Conservation (phyloP, 1,140 invertebrate genomes). For the Conopomorpha cramerella region DNA sequence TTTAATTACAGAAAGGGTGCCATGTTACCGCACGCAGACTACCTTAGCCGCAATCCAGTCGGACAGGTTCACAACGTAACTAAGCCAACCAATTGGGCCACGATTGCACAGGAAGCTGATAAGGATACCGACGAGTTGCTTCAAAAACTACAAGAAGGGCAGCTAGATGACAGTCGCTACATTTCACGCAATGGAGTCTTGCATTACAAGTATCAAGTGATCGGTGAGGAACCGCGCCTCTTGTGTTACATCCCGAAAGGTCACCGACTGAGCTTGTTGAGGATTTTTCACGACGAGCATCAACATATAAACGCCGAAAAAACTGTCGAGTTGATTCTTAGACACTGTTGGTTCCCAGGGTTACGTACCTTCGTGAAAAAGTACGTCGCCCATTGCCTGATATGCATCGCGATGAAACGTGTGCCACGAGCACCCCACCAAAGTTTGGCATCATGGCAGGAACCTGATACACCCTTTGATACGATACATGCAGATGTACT, state of each 20-base stretch:
- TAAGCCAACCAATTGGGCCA: neutral
- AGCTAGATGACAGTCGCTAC: neutral
- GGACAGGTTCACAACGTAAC: constrained; percentile 10
- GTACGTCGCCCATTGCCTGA: neutral
- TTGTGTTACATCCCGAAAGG: neutral
- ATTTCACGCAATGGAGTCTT: neutral
- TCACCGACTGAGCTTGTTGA: neutral
- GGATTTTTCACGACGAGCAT: constrained; percentile 4
- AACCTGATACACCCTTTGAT: neutral
- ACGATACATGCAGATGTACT: neutral
- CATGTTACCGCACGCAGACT: constrained; percentile 16
- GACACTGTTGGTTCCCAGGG: neutral
- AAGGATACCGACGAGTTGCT: neutral
- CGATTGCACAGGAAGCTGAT: neutral
- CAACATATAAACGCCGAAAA: constrained; percentile 5
- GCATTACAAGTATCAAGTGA: neutral
- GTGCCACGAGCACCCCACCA: neutral
- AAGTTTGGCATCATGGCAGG: neutral
- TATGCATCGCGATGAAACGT: neutral
- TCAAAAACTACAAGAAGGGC: neutral
- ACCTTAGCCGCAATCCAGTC: no score
- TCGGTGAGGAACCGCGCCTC: neutral
- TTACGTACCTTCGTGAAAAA: neutral
- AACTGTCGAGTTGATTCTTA: constrained; percentile 3
- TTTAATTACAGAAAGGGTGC: constrained; percentile 20